These are phyloP conservation scores for Dioctria linearis DNA, from an alignment of 2,888 invertebrate species.

Conservation along the genomic window DNA sequence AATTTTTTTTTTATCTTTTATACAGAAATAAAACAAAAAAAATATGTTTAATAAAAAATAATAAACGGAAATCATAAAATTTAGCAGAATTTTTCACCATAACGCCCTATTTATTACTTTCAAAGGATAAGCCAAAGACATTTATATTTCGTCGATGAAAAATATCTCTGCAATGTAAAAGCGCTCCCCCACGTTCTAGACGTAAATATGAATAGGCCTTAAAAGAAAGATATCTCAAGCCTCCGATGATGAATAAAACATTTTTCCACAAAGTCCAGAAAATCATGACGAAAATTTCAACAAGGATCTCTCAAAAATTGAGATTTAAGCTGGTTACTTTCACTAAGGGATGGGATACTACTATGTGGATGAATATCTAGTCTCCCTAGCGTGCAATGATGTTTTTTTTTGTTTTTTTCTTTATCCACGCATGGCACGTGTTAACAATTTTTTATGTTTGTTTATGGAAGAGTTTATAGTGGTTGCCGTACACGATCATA, in stretches of 20 bases:
- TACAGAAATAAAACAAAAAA: too few relatives aligned
- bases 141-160: too few relatives aligned
- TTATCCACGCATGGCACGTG: conserved; percentile 48
- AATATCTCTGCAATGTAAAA: too few relatives aligned
- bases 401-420: background rate
- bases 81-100: too few relatives aligned
- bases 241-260: conserved; percentile 47
- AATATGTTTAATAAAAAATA: too few relatives aligned
- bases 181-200: background rate
- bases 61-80: too few relatives aligned
- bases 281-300: conserved; percentile 52
- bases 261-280: conserved; percentile 31
- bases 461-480: conserved; percentile 17
- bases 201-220: background rate
- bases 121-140: too few relatives aligned
- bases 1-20: too few relatives aligned
- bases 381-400: conserved; percentile 35
- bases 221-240: background rate
- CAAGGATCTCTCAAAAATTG: conserved; percentile 31
- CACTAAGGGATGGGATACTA: conserved; percentile 18
- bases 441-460: conserved; percentile 53
- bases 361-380: background rate
- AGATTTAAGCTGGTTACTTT: conserved; percentile 31
- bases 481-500: background rate
- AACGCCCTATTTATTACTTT: too few relatives aligned